These are phyloP conservation scores for Eupithecia vulgata DNA, from an alignment of 2,888 invertebrate species.

Conservation along the genomic window DNA sequence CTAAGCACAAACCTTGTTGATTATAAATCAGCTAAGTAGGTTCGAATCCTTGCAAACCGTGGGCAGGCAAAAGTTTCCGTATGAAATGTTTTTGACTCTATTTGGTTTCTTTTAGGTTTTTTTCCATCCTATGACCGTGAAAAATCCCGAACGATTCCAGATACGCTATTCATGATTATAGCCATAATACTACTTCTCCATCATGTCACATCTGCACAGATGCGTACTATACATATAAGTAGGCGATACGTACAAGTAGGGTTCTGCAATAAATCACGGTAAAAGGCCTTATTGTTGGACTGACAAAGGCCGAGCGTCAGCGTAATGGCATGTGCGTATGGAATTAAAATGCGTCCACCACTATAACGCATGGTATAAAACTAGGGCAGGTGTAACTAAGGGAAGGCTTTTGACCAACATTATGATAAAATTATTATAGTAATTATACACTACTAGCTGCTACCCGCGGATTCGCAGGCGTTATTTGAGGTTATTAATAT, in stretches of 20 bases:
- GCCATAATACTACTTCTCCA: neutral
- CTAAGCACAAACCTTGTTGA: neutral
- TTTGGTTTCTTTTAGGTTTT: neutral
- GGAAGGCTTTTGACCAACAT: neutral
- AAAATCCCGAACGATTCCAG: neutral
- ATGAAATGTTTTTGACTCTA: neutral
- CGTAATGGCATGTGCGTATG: slow-evolving; percentile 58
- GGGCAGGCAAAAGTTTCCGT: neutral
- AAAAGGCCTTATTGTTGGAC: slow-evolving; percentile 66
- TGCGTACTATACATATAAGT: slow-evolving; percentile 38
- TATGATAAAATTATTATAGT: neutral
- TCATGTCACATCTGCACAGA: slow-evolving; percentile 29
- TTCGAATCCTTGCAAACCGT: neutral
- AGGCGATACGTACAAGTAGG: slow-evolving; percentile 38
- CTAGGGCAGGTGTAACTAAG: neutral
- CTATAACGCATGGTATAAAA: slow-evolving; percentile 22
- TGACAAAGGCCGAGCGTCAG: slow-evolving; percentile 63
- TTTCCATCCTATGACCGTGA: neutral
- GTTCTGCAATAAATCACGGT: slow-evolving; percentile 65
- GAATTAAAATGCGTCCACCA: slow-evolving; percentile 57
- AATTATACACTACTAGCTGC: too few relatives aligned
- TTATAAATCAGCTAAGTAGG: neutral
- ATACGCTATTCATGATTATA: neutral
- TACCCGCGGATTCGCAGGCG: too few relatives aligned
- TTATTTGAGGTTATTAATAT: too few relatives aligned